Percentiles rank a stretch among this genome's conserved stretches.
phyloP scores from a whole-genome alignment of 2,797 vertebrate species.

The Dryobates pubescens region DNA sequence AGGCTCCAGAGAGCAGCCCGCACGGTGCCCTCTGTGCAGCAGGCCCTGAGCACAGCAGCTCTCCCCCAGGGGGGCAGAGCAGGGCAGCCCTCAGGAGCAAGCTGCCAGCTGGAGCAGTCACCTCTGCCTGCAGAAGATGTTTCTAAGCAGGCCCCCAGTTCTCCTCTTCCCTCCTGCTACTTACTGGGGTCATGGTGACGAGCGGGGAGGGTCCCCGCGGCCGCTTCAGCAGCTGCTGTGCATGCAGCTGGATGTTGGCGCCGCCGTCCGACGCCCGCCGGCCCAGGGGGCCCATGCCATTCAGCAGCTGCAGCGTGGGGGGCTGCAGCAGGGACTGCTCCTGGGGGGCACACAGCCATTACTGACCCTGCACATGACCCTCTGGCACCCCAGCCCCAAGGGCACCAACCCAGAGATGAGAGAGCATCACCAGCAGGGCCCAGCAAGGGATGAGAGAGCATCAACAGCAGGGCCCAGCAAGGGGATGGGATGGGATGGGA shows the following conservation, averaged over 20 bases:
- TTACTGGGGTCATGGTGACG: slow-evolving; percentile 93
- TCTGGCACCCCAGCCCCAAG: accelerated
- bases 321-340: slow-evolving; percentile 97
- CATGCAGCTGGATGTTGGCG: slow-evolving; percentile 97
- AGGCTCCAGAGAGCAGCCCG: neutral
- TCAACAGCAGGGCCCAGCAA: too few species aligned
- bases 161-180: slow-evolving; percentile 37
- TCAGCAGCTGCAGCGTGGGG: slow-evolving; percentile 94
- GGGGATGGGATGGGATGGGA: too few species aligned
- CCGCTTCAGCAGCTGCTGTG: slow-evolving; percentile 94
- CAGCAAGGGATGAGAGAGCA: too few species aligned
- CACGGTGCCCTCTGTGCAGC: neutral
- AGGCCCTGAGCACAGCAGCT: neutral
- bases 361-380: accelerated
- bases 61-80: neutral
- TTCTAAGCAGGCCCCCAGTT: accelerated
- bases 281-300: slow-evolving; percentile 96
- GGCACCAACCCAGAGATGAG: accelerated
- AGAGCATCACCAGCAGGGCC: accelerated
- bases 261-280: slow-evolving; percentile 95
- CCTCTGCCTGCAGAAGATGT: neutral
- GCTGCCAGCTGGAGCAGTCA: neutral
- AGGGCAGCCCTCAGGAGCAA: neutral
- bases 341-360: slow-evolving; percentile 60
- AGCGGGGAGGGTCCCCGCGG: slow-evolving; percentile 95